Conservation (phyloP, 1,140 invertebrate species). For the Leptonema lineaticorne region DNA sequence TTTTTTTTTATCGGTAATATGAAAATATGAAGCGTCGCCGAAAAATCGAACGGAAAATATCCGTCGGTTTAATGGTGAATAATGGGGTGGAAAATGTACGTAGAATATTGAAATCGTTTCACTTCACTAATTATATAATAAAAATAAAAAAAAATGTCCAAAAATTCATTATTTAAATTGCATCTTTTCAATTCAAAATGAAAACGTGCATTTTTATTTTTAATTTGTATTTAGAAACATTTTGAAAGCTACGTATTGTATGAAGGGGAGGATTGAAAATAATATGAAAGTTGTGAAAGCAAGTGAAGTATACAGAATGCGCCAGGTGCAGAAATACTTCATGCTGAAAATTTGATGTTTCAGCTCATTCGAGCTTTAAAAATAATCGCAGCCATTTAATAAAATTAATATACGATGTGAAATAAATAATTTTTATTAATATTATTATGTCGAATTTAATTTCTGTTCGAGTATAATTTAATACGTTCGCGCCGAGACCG, state of each 20-base stretch:
- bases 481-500: too few species aligned
- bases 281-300: neutral
- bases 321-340: constrained; percentile 13
- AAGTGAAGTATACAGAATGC: constrained; percentile 22
- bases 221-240: neutral
- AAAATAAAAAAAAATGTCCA: neutral
- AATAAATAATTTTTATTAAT: neutral
- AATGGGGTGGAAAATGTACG: neutral
- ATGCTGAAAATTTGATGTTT: constrained; percentile 3
- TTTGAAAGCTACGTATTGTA: neutral
- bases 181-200: neutral
- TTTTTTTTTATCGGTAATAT: neutral
- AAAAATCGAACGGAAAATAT: neutral
- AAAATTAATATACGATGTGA: neutral
- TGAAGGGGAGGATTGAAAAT: neutral
- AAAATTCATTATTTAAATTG: too few species aligned
- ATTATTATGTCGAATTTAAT: too few species aligned
- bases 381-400: constrained; percentile 5
- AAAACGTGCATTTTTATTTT: neutral
- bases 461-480: too few species aligned
- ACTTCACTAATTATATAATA: neutral
- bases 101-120: neutral
- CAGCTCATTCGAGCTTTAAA: neutral
- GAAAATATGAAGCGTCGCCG: neutral
- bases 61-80: neutral